Percentiles rank a stretch among this genome's conserved stretches.
Conservation (phyloP, 2,797 vertebrate genomes). For the Darevskia nairensis region DNA sequence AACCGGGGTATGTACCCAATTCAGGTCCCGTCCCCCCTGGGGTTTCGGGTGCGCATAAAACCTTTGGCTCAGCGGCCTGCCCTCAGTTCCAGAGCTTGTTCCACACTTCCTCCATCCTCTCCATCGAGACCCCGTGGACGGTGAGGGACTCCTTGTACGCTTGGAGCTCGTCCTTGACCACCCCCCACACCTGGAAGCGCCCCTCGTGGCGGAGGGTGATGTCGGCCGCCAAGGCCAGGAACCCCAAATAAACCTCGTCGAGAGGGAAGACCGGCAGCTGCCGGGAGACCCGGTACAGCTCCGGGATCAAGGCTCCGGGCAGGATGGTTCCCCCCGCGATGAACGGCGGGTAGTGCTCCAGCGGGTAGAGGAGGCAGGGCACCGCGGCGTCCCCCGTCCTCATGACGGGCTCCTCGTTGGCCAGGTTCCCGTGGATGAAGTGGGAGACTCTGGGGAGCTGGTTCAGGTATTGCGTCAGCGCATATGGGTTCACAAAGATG, state of each 20-base stretch:
- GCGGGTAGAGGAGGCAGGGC: not conserved
- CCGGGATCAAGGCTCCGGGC: not conserved
- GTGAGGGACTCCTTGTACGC: not conserved
- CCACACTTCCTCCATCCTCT: not conserved
- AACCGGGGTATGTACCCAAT: too few species aligned
- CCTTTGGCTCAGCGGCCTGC: not conserved
- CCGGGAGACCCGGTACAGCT: conserved; percentile 2
- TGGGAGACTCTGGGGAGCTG: not conserved
- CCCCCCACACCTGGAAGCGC: conserved; percentile 13
- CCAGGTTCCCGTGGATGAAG: conserved; percentile 16
- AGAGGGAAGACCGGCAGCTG: conserved; percentile 36
- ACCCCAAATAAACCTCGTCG: conserved; percentile 15
- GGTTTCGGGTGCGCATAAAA: too few species aligned
- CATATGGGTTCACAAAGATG: conserved; percentile 10
- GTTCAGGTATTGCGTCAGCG: not conserved
- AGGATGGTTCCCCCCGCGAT: conserved; percentile 27
- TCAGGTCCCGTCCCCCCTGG: too few species aligned
- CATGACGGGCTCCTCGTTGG: not conserved
- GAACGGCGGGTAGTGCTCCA: conserved; percentile 12
- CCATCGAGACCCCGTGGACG: not conserved
- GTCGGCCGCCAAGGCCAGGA: conserved; percentile 1
- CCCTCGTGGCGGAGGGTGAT: conserved; percentile 1
- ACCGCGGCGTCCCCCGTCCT: not conserved
- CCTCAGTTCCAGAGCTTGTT: not conserved
- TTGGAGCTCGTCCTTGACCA: not conserved